A percentile compares a stretch with the other conserved stretches of the same genome.
These are phyloP conservation scores for Xenopus laevis DNA, from an alignment of 2,113 vertebrate species.

Conservation along the genomic window DNA sequence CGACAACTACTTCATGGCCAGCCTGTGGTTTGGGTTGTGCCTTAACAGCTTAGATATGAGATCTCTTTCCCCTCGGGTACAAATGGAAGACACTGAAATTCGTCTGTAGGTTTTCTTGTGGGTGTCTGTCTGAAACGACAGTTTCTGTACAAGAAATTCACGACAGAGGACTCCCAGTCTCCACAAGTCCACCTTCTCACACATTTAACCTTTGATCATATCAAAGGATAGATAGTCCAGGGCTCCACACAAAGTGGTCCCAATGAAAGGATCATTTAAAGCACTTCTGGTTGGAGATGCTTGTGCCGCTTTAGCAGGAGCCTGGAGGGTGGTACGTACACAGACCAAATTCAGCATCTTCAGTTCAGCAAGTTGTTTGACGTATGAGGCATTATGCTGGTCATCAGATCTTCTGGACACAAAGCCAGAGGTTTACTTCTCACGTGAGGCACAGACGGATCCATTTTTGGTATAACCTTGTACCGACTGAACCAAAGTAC, in stretches of 20 bases:
- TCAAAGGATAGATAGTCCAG: conserved; percentile 94
- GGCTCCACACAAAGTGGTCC: conserved; percentile 90
- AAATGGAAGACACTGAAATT: conserved; percentile 77
- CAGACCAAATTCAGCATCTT: conserved; percentile 97
- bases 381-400: conserved; percentile 83
- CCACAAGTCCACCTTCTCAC: conserved; percentile 96
- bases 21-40: conserved; percentile 81
- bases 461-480: too few relatives aligned
- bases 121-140: conserved; percentile 84
- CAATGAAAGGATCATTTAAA: conserved; percentile 57
- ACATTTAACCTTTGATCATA: conserved; percentile 95
- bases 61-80: conserved; percentile 78
- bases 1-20: conserved; percentile 78
- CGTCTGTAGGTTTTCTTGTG: conserved; percentile 88
- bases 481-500: too few relatives aligned
- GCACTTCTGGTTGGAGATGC: too few relatives aligned
- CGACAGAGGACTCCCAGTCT: conserved; percentile 93
- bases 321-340: conserved; percentile 93
- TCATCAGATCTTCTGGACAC: conserved; percentile 79
- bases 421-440: too few relatives aligned
- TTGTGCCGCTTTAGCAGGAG: conserved; percentile 39
- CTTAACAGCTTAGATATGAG: conserved; percentile 82
- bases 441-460: too few relatives aligned
- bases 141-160: conserved; percentile 87
- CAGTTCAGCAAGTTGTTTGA: conserved; percentile 90